Base-by-base conservation (phyloP, 2,797 vertebrate genomes). In the Pipistrellus pygmaeus region DNA sequence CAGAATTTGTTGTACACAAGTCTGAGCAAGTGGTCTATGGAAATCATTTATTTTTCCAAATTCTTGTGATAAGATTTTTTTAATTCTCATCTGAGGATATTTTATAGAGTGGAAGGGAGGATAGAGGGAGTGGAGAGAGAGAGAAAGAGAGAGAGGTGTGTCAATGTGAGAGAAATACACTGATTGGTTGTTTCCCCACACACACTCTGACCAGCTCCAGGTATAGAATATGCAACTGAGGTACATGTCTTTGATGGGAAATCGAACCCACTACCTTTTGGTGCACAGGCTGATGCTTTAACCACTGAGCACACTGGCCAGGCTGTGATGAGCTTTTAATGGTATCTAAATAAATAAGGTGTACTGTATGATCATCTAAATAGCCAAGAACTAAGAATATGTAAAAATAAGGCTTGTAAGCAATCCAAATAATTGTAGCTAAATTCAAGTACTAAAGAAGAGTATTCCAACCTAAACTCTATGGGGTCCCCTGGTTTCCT, bases 11-110 rank as follows among this genome's bases (percentile, higher is more conserved):
- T 83, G 38, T 80, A 91, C 48, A 93, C 14, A 94, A 77, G 85
- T 80, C 32, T 85, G 32, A 93, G 10, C 32, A 86, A 57, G 10
- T 35, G 20, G 23, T 73, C 35, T 44, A 81, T 23, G 30, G 92
- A 96, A 72, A 77, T 18, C 64, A 80, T n/a, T 51, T 68, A 62
- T 62, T 96, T 77, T 51, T 44, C 13, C 23, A 93, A 84, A 91
- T 76, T 88, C 57, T 55, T 93, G 6, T 66, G 18, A 80, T 75
- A 60, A 83, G 4, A 87, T 76, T 93, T 62, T 62, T 62, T 62
- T 13, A 57, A 62, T 30, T 25, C 60, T 62, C 60, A 30, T 6
- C 60, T 62, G 27, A 62, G 60, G 60, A 62, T 62, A 62, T 62
- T 62, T 62, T 62, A 62, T 62, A 62, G 27, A 62, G 60, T 62